Evolutionary conservation across 2,113 vertebrate species (phyloP), one percentile per base, ranked within the genome.

Genomic region (Synchiropus splendidus): DNA sequence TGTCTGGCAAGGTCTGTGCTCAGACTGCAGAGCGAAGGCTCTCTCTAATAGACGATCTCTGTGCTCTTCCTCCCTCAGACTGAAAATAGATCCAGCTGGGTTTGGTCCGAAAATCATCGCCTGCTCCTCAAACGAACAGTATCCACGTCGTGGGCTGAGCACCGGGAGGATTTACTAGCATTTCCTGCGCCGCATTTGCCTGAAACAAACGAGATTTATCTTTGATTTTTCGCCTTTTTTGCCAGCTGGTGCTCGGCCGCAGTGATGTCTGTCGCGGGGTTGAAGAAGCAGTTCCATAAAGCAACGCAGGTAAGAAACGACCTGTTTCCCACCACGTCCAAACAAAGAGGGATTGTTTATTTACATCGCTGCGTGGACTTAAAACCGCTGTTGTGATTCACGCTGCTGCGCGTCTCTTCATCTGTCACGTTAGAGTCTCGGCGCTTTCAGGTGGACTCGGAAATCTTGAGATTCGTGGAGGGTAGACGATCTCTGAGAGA

Each of bases 251-350:
- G 4, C 21, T 27, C 40, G 10, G 6, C 43, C 18, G 67, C 40
- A 56, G 61, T 47, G 73, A 88, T 89, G 87, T 88, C 87, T 42
- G 88, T 89, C 70, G 86, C 87, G 57, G 87, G 87, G 51, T 58
- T 89, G 21, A 88, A 88, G 36, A 88, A 89, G 67, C 87, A 89
- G 42, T 89, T 89, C 62, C 87, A 89, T 61, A 89, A 90, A 80
- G 87, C 87, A 58, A 88, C 86, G 0, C 87, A 89, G 87, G 87
- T 88, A 58, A 53, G 64, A 16, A 9, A 6, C n/a, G 9, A 38
- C 11, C 18, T 27, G 10, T 37, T 27, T 27, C n/a, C n/a, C n/a
- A n/a, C n/a, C n/a, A 27, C 21, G 21, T 27, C 4, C 4, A 8
- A 27, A 27, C 21, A 5, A 8, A 27, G 21, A 27, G 21, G 21